phyloP scores from a whole-genome alignment of 1,140 invertebrate genomes.

The Battus philenor region DNA sequence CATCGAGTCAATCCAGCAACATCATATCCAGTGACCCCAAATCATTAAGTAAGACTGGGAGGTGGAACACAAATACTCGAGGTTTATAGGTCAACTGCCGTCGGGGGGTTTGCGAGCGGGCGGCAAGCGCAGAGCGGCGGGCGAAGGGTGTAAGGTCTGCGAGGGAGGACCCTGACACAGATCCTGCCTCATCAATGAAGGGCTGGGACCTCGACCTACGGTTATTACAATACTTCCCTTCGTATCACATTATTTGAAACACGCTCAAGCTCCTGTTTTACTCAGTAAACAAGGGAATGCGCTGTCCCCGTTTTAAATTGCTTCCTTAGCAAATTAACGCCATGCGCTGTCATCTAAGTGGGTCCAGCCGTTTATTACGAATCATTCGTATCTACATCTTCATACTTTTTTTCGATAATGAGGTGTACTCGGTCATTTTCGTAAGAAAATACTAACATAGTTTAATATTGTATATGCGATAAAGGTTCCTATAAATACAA shows the following conservation, averaged over 20 bases:
- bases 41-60: conserved; percentile 49
- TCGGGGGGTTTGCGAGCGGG: conserved; percentile 31
- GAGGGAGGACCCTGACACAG: conserved; percentile 71
- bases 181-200: conserved; percentile 62
- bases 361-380: conserved; percentile 29
- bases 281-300: conserved; percentile 30
- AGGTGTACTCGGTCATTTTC: no score
- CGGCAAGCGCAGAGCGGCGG: conserved; percentile 24
- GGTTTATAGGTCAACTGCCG: conserved; percentile 54
- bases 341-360: conserved; percentile 39
- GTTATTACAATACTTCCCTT: no score
- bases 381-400: conserved; percentile 11
- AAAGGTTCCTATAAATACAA: no score
- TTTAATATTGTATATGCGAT: no score
- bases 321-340: conserved; percentile 54
- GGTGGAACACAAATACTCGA: conserved; percentile 54
- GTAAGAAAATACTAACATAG: no score
- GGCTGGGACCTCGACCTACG: conserved; percentile 62
- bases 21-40: conserved; percentile 40
- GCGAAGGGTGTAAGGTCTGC: conserved; percentile 52
- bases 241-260: no score
- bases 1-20: conserved; percentile 24
- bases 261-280: conserved; percentile 41
- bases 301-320: conserved; percentile 56
- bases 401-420: no score